A percentile compares a stretch with the other conserved stretches of the same genome.
These are phyloP conservation scores for Distichodus sexfasciatus DNA, from an alignment of 2,797 vertebrate species.

Conservation along the genomic window DNA sequence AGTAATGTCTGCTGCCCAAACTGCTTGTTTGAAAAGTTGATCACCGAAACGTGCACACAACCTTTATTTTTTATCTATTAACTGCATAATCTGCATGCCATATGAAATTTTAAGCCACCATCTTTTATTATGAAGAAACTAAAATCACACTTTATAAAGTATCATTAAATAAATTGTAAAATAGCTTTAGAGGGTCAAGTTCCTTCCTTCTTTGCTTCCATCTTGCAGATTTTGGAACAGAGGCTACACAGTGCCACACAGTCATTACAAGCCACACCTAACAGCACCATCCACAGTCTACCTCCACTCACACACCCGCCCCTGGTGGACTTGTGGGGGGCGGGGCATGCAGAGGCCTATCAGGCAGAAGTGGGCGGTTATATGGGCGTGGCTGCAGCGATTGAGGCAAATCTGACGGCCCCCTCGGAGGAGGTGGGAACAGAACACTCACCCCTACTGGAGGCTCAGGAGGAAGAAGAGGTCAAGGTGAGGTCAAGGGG, in stretches of 20 bases:
- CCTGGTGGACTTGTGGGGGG: conserved; percentile 87
- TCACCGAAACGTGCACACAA: too few relatives aligned
- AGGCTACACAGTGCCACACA: conserved; percentile 77
- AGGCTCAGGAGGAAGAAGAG: conserved; percentile 85
- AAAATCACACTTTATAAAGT: too few relatives aligned
- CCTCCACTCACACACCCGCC: conserved; percentile 77
- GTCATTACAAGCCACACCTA: conserved; percentile 79
- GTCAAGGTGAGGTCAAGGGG: conserved; percentile 66
- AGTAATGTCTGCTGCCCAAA: too few relatives aligned
- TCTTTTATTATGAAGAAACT: too few relatives aligned
- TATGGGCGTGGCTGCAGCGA: conserved; percentile 78
- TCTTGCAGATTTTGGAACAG: conserved; percentile 72
- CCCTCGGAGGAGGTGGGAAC: conserved; percentile 74
- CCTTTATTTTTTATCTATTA: too few relatives aligned
- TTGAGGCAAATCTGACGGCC: conserved; percentile 73
- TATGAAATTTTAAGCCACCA: too few relatives aligned
- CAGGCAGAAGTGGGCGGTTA: conserved; percentile 78
- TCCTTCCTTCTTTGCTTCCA: conserved; percentile 12
- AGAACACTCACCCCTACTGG: conserved; percentile 86
- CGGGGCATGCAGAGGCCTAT: conserved; percentile 73
- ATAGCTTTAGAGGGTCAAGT: too few relatives aligned
- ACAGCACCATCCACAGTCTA: conserved; percentile 80
- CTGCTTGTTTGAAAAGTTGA: too few relatives aligned
- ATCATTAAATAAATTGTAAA: too few relatives aligned
- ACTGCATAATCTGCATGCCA: too few relatives aligned